Evolutionary conservation across 1,140 invertebrate genomes (phyloP).

Genomic region (Drosophila virilis): DNA sequence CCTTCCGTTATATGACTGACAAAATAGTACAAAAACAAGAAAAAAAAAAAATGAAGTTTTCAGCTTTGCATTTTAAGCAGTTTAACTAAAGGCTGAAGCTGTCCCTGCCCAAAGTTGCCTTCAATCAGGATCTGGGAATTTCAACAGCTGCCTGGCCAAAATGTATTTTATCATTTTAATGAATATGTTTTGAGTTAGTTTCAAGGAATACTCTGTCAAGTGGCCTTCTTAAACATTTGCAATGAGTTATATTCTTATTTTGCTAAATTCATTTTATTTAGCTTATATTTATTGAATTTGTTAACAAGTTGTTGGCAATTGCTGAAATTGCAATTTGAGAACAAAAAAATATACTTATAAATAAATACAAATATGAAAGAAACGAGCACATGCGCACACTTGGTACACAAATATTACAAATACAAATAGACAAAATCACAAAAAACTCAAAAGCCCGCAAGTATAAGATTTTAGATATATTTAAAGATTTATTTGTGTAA

Average conservation of each 20-base stretch:
- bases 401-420: constrained; percentile 25
- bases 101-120: background rate
- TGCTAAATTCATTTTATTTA: constrained; percentile 23
- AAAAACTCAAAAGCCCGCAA: background rate
- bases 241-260: constrained; percentile 9
- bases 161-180: constrained; percentile 3
- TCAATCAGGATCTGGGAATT: constrained; percentile 17
- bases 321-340: constrained; percentile 27
- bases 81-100: constrained; percentile 16
- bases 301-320: constrained; percentile 22
- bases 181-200: background rate
- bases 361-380: constrained; percentile 26
- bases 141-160: constrained; percentile 24
- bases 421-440: constrained; percentile 26
- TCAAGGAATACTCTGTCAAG: background rate
- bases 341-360: constrained; percentile 17
- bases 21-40: background rate
- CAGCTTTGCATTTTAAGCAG: constrained; percentile 62
- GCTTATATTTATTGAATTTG: constrained; percentile 4
- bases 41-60: constrained; percentile 43
- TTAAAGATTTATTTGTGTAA: background rate
- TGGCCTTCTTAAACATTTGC: background rate
- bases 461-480: background rate
- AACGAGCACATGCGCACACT: constrained; percentile 11
- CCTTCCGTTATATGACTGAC: constrained; percentile 61